These are phyloP conservation scores for Meliscaeva auricollis DNA, from an alignment of 2,888 invertebrate genomes.

Conservation along the genomic window DNA sequence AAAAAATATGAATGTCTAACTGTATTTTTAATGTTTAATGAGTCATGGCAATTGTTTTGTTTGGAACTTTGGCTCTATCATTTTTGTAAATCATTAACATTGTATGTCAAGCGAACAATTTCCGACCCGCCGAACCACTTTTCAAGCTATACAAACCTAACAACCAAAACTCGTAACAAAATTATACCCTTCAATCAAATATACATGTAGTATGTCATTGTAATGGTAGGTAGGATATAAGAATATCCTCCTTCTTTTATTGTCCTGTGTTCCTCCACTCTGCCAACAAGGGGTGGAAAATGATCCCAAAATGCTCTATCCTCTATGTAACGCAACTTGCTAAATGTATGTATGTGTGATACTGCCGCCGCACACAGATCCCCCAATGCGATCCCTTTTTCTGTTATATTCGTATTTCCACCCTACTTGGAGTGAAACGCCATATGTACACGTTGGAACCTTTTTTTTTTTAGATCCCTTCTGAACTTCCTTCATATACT, in stretches of 20 bases:
- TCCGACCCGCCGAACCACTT: conserved; percentile 44
- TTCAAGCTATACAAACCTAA: conserved; percentile 31
- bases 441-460: conserved; percentile 62
- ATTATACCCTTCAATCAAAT: conserved; percentile 62
- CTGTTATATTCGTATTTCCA: conserved; percentile 50
- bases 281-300: conserved; percentile 72
- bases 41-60: conserved; percentile 39
- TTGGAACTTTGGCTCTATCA: conserved; percentile 31
- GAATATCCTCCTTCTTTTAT: conserved; percentile 69
- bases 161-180: conserved; percentile 40
- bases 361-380: conserved; percentile 62
- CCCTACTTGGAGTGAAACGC: conserved; percentile 58
- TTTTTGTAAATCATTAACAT: conserved; percentile 30
- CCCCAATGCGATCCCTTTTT: conserved; percentile 75
- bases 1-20: conserved; percentile 12
- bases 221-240: conserved; percentile 51
- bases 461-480: conserved; percentile 67
- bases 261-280: conserved; percentile 61
- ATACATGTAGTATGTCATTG: conserved; percentile 20
- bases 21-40: conserved; percentile 44
- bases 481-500: conserved; percentile 36
- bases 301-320: conserved; percentile 58
- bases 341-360: conserved; percentile 28
- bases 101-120: conserved; percentile 25
- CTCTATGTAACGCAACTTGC: not conserved